Evolutionary conservation across 2,113 vertebrate genomes (phyloP).

Genomic region (Eclectus roratus): DNA sequence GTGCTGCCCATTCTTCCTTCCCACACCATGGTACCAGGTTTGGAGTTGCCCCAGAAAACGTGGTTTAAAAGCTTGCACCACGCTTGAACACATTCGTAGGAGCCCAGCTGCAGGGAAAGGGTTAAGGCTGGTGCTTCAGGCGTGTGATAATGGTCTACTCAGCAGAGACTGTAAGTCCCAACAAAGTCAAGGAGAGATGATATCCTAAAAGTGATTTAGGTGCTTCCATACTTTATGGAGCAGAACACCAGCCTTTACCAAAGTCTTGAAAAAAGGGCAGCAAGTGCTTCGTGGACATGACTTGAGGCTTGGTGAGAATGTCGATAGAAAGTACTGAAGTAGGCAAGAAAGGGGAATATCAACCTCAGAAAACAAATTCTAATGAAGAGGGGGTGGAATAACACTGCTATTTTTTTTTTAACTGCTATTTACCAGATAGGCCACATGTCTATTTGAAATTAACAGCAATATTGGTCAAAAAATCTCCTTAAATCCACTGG

Average conservation of each 20-base stretch:
- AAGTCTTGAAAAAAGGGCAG: background rate
- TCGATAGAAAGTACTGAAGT: background rate
- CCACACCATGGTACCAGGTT: accelerated
- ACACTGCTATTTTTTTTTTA: background rate
- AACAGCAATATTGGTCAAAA: background rate
- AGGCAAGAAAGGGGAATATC: background rate
- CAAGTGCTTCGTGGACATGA: background rate
- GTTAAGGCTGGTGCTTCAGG: background rate
- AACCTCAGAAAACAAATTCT: background rate
- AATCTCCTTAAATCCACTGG: background rate
- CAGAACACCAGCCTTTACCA: background rate
- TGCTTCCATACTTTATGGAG: background rate
- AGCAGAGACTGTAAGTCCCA: background rate
- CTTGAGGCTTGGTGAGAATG: background rate
- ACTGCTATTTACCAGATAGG: background rate
- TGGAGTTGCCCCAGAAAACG: background rate
- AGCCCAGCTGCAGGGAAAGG: background rate
- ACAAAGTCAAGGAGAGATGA: background rate
- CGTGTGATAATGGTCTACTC: background rate
- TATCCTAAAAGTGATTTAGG: background rate
- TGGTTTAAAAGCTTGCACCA: background rate
- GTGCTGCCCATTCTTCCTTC: background rate
- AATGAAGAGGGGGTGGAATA: background rate
- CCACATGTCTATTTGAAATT: background rate
- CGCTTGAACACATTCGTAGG: accelerated